These are phyloP conservation scores for Syngnathus typhle DNA, from an alignment of 2,113 vertebrate genomes.

Conservation along the genomic window DNA sequence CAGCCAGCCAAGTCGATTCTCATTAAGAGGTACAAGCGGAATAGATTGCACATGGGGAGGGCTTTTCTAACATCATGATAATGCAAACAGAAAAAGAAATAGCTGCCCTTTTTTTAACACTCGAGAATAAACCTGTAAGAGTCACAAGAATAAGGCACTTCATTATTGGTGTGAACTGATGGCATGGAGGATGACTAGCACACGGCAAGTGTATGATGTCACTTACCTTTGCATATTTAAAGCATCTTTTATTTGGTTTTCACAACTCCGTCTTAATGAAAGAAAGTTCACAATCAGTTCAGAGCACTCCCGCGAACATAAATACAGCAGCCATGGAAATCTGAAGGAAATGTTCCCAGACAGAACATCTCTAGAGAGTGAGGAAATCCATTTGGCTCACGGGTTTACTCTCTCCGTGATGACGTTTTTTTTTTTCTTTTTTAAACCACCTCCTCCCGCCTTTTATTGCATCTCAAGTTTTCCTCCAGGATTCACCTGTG, in stretches of 20 bases:
- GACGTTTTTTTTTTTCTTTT: conserved; percentile 28
- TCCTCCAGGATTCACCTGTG: conserved; percentile 13
- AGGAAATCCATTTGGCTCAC: conserved; percentile 48
- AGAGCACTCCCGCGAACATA: conserved; percentile 38
- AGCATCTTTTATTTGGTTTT: conserved; percentile 42
- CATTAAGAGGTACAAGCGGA: conserved; percentile 53
- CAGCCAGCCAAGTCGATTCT: conserved; percentile 54
- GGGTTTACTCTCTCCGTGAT: conserved; percentile 10
- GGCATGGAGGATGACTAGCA: conserved; percentile 45
- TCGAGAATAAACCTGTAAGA: conserved; percentile 22
- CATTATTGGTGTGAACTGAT: conserved; percentile 36
- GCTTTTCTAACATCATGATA: conserved; percentile 11
- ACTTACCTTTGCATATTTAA: conserved; percentile 6
- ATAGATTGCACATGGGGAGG: conserved; percentile 11
- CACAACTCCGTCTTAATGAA: conserved; percentile 12
- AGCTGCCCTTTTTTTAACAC: conserved; percentile 19
- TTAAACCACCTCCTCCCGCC: neutral
- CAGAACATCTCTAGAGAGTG: conserved; percentile 37
- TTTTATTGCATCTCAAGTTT: conserved; percentile 17
- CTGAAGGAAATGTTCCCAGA: conserved; percentile 23
- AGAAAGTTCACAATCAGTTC: conserved; percentile 51
- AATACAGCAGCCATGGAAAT: conserved; percentile 20
- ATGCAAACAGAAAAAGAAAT: conserved; percentile 17
- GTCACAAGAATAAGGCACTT: conserved; percentile 51
- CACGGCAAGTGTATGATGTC: conserved; percentile 13